Evolutionary conservation across 2,888 invertebrate species (phyloP), one percentile per base, ranked within the genome.

Genomic region (Apotomis capreana): DNA sequence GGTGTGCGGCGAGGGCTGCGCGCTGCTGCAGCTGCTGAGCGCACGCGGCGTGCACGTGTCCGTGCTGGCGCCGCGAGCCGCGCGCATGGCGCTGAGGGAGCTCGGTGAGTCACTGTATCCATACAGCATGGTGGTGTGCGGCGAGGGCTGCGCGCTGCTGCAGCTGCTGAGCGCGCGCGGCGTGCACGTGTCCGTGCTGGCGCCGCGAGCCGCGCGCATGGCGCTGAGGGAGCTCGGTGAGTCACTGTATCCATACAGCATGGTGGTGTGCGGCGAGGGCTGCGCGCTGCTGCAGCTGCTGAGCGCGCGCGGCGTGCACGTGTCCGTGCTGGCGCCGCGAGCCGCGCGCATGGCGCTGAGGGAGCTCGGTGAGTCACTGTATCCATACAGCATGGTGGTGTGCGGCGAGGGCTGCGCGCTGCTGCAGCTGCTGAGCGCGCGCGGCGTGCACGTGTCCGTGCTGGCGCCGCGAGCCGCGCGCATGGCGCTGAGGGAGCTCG

Each of bases 231-330:
- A 87, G 9, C 74, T 90, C 3, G 92, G 92, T 92, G 72, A 76
- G 73, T n/a, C 26, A 26, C 26, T 26, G 26, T 26, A 26, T 26
- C 15, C 26, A 26, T 26, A 26, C 75, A 93, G 93, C 0, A 89
- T 93, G 74, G 85, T 87, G 37, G 78, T 93, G 0, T 85, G 88
- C 69, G 90, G 89, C 3, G 89, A 87, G 74, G 92, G 93, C 26
- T 89, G 91, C 74, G 86, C 83, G 40, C 73, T 90, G 54, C 76
- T 92, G 5, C 92, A 92, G 78, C 78, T 93, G 75, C 81, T 92
- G 76, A 77, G 81, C 46, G 74, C 80, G 4, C 87, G 89, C 87
- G 92, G 92, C 15, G 90, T 89, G 8, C 79, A 82, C 65, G 81
- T 89, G 59, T 84, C 89, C 0, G 90, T 83, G 0, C 77, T 84